These are phyloP conservation scores for Choristoneura rosaceana DNA, from an alignment of 2,888 invertebrate genomes.

Conservation along the genomic window DNA sequence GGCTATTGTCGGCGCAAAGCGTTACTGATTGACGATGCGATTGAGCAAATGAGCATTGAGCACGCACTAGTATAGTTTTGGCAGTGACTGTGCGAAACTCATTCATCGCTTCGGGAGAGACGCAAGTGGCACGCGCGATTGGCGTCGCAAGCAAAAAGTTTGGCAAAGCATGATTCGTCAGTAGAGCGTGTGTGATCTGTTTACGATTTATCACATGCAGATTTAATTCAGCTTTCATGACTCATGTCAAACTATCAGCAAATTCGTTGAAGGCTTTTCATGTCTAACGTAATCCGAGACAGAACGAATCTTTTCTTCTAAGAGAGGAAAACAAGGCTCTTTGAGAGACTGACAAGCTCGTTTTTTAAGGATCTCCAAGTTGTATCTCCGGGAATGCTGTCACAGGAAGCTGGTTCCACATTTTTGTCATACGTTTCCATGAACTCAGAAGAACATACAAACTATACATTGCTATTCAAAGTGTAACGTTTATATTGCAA, in stretches of 20 bases:
- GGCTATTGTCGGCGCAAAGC: conserved; percentile 12
- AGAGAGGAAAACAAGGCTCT: too few species aligned
- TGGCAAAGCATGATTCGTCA: background rate
- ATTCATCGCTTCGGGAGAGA: conserved; percentile 14
- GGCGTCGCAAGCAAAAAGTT: background rate
- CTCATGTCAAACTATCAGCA: too few species aligned
- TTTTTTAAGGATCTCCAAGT: too few species aligned
- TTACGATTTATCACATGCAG: background rate
- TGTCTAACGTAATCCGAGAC: background rate
- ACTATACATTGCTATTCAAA: background rate
- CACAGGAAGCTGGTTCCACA: too few species aligned
- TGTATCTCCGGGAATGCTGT: too few species aligned
- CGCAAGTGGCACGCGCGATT: background rate
- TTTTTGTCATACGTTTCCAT: too few species aligned
- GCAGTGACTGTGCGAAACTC: conserved; percentile 20
- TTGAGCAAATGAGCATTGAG: conserved; percentile 13
- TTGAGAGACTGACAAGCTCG: too few species aligned
- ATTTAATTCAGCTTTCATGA: too few species aligned
- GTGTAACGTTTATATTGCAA: too few species aligned
- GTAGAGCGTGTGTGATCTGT: background rate
- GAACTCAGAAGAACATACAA: too few species aligned
- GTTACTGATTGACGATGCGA: conserved; percentile 29
- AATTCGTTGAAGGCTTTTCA: background rate
- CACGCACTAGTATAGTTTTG: conserved; percentile 20
- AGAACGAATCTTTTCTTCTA: too few species aligned